Evolutionary conservation across 1,140 invertebrate genomes (phyloP).

Genomic region (Anastrepha obliqua): DNA sequence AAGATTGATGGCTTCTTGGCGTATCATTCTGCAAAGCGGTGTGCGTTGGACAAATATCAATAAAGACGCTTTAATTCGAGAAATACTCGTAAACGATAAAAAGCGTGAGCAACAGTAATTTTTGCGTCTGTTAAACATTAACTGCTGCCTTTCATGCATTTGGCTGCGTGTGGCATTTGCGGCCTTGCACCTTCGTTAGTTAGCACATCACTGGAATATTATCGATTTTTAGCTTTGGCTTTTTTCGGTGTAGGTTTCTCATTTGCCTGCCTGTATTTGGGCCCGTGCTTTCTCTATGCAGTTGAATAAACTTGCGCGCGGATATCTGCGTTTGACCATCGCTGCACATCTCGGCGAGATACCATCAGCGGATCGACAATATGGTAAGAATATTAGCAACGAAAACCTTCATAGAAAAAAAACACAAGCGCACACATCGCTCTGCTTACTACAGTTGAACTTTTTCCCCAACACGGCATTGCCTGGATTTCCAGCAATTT

Average conservation of each 20-base stretch:
- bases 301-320: slow-evolving; percentile 2
- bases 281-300: background rate
- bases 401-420: background rate
- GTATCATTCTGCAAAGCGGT: too few species aligned
- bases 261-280: background rate
- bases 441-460: background rate
- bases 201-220: background rate
- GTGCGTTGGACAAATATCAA: too few species aligned
- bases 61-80: too few species aligned
- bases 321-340: background rate
- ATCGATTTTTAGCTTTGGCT: background rate
- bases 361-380: background rate
- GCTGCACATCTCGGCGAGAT: background rate
- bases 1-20: too few species aligned
- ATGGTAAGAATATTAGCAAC: slow-evolving; percentile 2
- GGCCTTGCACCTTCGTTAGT: background rate
- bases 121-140: too few species aligned
- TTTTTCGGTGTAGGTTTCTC: background rate
- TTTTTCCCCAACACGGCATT: background rate
- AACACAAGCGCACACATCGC: too few species aligned
- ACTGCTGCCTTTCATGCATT: background rate
- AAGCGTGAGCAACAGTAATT: too few species aligned
- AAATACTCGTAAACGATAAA: too few species aligned
- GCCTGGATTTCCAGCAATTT: background rate
- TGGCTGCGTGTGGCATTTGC: background rate